phyloP scores from a whole-genome alignment of 2,797 vertebrate species.

The Bucorvus abyssinicus region DNA sequence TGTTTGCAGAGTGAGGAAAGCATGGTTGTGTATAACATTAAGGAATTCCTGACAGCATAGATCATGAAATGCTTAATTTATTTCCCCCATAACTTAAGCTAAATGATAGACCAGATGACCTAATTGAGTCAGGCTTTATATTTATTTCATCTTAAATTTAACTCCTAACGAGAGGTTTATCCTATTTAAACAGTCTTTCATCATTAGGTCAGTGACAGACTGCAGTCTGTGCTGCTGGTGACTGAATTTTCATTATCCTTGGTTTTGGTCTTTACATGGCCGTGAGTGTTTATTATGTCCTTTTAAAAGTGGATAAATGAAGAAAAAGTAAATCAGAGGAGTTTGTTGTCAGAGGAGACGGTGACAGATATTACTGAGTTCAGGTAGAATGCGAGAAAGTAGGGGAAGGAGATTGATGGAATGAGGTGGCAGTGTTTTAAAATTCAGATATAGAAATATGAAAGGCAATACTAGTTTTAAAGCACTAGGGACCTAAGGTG shows the following conservation, averaged over 20 bases:
- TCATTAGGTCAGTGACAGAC: slow-evolving; percentile 4
- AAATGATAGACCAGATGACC: not conserved
- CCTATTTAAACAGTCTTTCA: slow-evolving; percentile 18
- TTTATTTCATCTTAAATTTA: slow-evolving; percentile 23
- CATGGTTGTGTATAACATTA: not conserved
- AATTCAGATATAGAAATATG: not conserved
- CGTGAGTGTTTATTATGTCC: not conserved
- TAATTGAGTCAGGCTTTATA: not conserved
- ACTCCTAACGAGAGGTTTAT: slow-evolving; percentile 4
- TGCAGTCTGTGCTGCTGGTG: not conserved
- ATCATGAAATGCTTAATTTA: slow-evolving; percentile 1
- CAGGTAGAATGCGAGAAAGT: not conserved
- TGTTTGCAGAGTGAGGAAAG: not conserved
- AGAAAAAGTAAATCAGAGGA: not conserved
- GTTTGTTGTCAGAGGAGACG: not conserved
- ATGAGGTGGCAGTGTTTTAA: not conserved
- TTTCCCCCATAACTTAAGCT: not conserved
- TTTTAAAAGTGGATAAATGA: slow-evolving; percentile 7
- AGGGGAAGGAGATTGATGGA: not conserved
- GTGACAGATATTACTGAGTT: not conserved
- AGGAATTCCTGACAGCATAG: not conserved
- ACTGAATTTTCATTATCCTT: not conserved
- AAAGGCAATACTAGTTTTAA: not conserved
- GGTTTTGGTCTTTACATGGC: not conserved
- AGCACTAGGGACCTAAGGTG: not conserved